Evolutionary conservation across 2,113 vertebrate species (phyloP).

Genomic region (Salminus brasiliensis): DNA sequence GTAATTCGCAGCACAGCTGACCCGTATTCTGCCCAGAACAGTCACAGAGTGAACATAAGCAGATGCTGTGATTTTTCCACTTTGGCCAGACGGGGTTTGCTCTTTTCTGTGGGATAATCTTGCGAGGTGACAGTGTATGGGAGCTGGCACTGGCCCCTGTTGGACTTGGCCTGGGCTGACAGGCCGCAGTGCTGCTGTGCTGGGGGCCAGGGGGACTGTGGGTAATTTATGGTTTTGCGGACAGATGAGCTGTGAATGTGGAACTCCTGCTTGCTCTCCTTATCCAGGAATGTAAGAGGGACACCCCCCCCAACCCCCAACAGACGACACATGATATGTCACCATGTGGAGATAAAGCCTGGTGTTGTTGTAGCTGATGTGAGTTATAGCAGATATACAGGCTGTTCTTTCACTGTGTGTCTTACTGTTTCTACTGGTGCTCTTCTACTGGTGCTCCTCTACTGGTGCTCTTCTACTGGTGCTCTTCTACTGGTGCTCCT

Average conservation of each 20-base stretch:
- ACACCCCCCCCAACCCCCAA: neutral
- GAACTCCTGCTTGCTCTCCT: neutral
- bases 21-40: neutral
- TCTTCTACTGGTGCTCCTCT: too few relatives aligned
- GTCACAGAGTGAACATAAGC: constrained; percentile 2
- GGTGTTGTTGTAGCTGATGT: neutral
- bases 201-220: constrained; percentile 23
- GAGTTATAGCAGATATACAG: too few relatives aligned
- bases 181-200: constrained; percentile 15
- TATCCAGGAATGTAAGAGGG: constrained; percentile 2
- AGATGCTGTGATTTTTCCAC: neutral
- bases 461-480: too few relatives aligned
- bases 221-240: constrained; percentile 42
- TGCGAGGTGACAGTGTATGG: constrained; percentile 21
- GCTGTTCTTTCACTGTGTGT: too few relatives aligned
- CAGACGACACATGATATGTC: neutral
- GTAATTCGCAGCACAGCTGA: neutral
- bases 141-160: constrained; percentile 23
- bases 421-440: too few relatives aligned
- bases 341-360: neutral
- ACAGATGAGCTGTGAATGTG: constrained; percentile 50
- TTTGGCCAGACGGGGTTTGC: constrained; percentile 23
- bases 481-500: too few relatives aligned
- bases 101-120: constrained; percentile 17
- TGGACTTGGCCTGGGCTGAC: constrained; percentile 30